Conservation (phyloP, 2,113 vertebrate species). For the Grus americana region DNA sequence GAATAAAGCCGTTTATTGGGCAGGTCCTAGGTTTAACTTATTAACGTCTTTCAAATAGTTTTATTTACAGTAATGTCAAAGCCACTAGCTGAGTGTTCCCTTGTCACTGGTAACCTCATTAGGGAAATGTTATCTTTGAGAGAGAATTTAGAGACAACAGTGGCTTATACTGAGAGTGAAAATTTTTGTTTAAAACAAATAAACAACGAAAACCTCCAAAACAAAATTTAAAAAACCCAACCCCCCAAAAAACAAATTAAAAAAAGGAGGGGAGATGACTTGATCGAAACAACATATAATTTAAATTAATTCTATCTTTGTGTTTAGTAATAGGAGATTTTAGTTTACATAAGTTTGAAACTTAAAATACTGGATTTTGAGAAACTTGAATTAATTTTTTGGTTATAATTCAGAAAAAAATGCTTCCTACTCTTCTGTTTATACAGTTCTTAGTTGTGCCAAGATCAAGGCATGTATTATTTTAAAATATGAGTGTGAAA, state of each 20-base stretch:
- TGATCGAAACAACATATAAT: background rate
- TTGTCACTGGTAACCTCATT: background rate
- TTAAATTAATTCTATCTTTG: background rate
- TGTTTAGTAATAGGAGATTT: background rate
- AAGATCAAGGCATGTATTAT: background rate
- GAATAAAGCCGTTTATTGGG: background rate
- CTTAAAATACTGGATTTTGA: background rate
- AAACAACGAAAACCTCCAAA: background rate
- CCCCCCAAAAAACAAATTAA: no score
- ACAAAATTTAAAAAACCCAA: background rate
- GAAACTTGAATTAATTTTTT: background rate
- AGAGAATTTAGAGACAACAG: background rate
- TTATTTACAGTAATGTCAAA: background rate
- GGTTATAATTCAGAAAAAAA: background rate
- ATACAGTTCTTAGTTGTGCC: background rate
- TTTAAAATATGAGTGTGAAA: background rate
- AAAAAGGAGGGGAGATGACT: background rate
- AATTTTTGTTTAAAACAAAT: background rate
- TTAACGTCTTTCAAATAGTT: background rate
- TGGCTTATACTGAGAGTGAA: background rate
- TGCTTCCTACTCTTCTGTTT: background rate
- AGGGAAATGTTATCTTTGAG: background rate
- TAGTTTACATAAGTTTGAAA: background rate
- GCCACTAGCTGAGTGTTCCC: background rate
- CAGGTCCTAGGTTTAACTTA: background rate